Base-by-base conservation (phyloP, 2,888 invertebrate genomes). In the Amitus sp. region DNA sequence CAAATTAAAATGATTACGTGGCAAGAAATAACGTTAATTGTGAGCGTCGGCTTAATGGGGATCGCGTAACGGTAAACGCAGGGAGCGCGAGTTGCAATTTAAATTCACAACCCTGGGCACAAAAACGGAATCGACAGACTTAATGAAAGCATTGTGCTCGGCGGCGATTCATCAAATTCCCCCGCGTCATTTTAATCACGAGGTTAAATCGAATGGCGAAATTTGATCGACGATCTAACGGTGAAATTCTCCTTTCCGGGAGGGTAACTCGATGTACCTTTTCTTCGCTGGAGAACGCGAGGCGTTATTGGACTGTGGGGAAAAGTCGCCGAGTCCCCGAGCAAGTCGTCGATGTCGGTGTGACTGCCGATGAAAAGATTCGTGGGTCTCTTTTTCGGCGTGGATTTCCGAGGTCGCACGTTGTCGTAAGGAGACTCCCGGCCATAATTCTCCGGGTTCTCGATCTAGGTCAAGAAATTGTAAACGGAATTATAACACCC, bases 311-410 rank as follows among this genome's bases (percentile, higher is more conserved):
- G 73, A 47, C 73, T 77, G 33, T 71, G 73, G 15, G 69, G 62
- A 28, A 72, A 73, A 20, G 75, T 70, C 30, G 71, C 60, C 47
- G 77, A 67, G 30, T 75, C 76, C 43, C 94, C 95, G 61, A 96
- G 85, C 77, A 96, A 88, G 76, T 96, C 96, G 78, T 95, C 95
- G 70, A 96, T 95, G 82, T 95, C 93, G 37, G 90, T 90, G 80
- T 93, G 93, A 54, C 89, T 87, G 9, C 95, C 94, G 68, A 95
- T 93, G 79, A 94, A 96, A 77, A 78, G 66, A 19, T 75, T 77
- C 2, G 76, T 68, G 23, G 80, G 76, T 48, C 79, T 71, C 59
- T 80, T 80, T 27, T 76, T 73, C n/a, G 75, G 73, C 4, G 76
- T 69, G 42, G 73, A 68, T 68, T 73, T 73, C 53, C 75, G 71